These are phyloP conservation scores for Discoglossus pictus DNA, from an alignment of 2,797 vertebrate species.

Conservation along the genomic window DNA sequence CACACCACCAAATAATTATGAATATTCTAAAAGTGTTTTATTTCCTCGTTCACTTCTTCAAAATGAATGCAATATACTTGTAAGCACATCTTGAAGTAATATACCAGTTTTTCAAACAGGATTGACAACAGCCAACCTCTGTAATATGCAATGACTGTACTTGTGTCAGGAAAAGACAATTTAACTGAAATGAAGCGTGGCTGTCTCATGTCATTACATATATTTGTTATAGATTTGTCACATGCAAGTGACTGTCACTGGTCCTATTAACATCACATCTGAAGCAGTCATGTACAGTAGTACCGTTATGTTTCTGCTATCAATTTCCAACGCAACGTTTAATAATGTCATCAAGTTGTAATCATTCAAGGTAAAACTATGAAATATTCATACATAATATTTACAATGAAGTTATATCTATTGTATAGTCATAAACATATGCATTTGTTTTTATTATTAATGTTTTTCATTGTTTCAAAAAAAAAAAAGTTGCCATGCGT, in stretches of 20 bases:
- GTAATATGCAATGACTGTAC: neutral
- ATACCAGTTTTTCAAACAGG: neutral
- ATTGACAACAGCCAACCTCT: neutral
- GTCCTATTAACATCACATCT: too few relatives aligned
- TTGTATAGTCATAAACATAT: too few relatives aligned
- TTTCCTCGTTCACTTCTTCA: too few relatives aligned
- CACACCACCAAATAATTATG: too few relatives aligned
- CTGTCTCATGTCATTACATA: conserved; percentile 10
- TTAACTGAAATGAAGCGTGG: too few relatives aligned
- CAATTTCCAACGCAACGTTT: neutral
- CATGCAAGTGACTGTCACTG: neutral
- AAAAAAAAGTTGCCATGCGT: neutral
- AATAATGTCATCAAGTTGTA: conserved; percentile 4
- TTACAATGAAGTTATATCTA: too few relatives aligned
- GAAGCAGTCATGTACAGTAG: too few relatives aligned
- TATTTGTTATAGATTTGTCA: neutral
- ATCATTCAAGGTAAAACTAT: neutral
- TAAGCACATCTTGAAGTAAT: neutral
- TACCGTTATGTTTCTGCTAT: neutral
- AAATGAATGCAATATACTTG: too few relatives aligned
- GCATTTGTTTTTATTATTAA: too few relatives aligned
- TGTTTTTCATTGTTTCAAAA: too few relatives aligned
- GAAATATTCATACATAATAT: too few relatives aligned
- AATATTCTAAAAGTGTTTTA: too few relatives aligned
- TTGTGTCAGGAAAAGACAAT: conserved; percentile 2